Conservation (phyloP, 2,888 invertebrate genomes). For the Microchrysa polita region DNA sequence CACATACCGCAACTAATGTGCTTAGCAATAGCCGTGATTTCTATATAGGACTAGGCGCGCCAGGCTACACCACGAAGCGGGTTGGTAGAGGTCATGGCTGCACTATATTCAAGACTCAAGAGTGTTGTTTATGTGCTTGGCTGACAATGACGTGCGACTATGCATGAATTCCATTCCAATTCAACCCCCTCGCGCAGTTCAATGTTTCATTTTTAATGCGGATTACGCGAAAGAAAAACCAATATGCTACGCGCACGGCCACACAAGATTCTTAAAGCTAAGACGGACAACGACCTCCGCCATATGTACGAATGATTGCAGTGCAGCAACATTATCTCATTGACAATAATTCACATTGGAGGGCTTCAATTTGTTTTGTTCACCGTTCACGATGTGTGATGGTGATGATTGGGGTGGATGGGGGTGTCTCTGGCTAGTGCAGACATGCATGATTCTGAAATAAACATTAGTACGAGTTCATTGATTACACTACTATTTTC, state of each 20-base stretch:
- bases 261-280: constrained; percentile 17
- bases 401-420: constrained; percentile 10
- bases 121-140: too few relatives aligned
- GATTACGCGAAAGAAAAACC: constrained; percentile 32
- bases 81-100: constrained; percentile 39
- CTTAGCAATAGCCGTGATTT: constrained; percentile 31
- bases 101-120: constrained; percentile 37
- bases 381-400: constrained; percentile 12
- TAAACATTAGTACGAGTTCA: not conserved
- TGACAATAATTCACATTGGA: constrained; percentile 1
- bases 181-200: too few relatives aligned
- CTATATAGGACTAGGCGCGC: too few relatives aligned
- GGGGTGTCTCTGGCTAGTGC: not conserved
- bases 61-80: not conserved
- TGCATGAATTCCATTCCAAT: constrained; percentile 24
- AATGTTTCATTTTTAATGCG: constrained; percentile 40
- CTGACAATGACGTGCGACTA: constrained; percentile 9
- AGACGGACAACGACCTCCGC: constrained; percentile 33
- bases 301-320: not conserved
- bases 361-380: constrained; percentile 21
- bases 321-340: not conserved
- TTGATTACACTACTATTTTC: not conserved
- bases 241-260: constrained; percentile 27
- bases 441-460: not conserved
- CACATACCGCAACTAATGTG: constrained; percentile 30